Base-by-base conservation (phyloP, 1,140 invertebrate genomes). In the Heliconius eleuchia region DNA sequence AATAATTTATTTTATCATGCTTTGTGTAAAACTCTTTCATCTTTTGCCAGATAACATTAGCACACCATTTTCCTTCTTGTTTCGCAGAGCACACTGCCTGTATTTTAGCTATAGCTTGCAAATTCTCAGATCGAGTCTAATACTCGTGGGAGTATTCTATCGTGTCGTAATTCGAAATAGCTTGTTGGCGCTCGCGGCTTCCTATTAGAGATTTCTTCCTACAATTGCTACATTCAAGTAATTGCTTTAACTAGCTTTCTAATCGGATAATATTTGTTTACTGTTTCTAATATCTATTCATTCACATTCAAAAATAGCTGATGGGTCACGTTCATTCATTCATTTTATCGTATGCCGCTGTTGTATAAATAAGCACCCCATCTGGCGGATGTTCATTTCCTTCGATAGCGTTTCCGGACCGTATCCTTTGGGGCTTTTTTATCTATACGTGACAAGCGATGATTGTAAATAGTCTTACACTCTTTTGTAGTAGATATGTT, bases 341-440 rank as follows among this genome's bases (percentile, higher is more conserved):
- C 74, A 84, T 84, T 87, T 83, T 83, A 81, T 81, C 74, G 76
- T 50, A 83, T 78, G 79, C 80, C 74, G 81, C 84, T 78, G 82
- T 82, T 85, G 80, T 86, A 72, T 72, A 88, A 85, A 87, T 87
- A 88, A 88, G 84, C 85, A 85, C 87, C 84, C 88, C 93, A 94
- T 94, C 92, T 94, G 93, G 91, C 93, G 93, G 92, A 93, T 89
- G 92, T 88, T 86, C 89, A 81, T 89, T 92, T 94, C 92, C 91
- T 88, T 86, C 85, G 88, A 90, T 88, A 91, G 85, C 85, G 83
- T 92, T 92, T 92, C 91, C 91, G 89, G 89, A 82, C 87, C 78
- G 78, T 73, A 88, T 90, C 85, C 84, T 86, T 87, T 78, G 80
- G 90, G 85, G 91, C 92, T 91, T 91, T 84, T 88, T 87, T 87